Evolutionary conservation across 2,888 invertebrate species (phyloP), one percentile per base, ranked within the genome.

Genomic region (Conistra vaccinii): DNA sequence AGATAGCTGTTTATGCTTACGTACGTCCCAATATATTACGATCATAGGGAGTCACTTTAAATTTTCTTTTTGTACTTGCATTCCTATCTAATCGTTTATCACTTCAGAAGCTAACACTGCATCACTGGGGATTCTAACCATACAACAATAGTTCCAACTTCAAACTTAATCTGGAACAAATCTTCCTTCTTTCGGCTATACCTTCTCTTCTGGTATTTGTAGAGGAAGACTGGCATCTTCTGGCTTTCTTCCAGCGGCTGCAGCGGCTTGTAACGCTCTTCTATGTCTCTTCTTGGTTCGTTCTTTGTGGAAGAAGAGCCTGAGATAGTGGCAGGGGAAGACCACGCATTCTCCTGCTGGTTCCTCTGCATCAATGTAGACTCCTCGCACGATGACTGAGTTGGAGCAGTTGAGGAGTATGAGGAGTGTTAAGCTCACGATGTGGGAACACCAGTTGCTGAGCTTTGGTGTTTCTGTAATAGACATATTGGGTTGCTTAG

Each of bases 291-390:
- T 97, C 93, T 97, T 97, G 67, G 96, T 96, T 69, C 97, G 95
- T 87, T 98, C 97, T 81, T 97, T 97, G 89, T 97, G 97, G 94
- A 98, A 98, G 94, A 98, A 98, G 23, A 98, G 94, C 84, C 98
- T 96, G 45, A 98, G 97, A 92, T 98, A 99, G 90, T 98, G 98
- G 90, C 98, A 98, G 6, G 98, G 98, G 92, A 98, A 98, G 69
- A 98, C 97, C 3, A 98, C 98, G 90, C 98, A 98, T 88, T 98
- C 97, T 26, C 98, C 98, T 0, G 97, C 98, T 0, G 98, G 97
- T 87, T 98, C 98, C 88, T 98, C 98, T 0, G 98, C 98, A 93
- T 99, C 99, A 71, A 98, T 98, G 93, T 98, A 98, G 2, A 99
- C 98, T 0, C 99, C 99, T 62, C 98, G 97, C 5, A 98, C 98